Evolutionary conservation across 2,797 vertebrate species (phyloP).

Genomic region (Chiroxiphia lanceolata): DNA sequence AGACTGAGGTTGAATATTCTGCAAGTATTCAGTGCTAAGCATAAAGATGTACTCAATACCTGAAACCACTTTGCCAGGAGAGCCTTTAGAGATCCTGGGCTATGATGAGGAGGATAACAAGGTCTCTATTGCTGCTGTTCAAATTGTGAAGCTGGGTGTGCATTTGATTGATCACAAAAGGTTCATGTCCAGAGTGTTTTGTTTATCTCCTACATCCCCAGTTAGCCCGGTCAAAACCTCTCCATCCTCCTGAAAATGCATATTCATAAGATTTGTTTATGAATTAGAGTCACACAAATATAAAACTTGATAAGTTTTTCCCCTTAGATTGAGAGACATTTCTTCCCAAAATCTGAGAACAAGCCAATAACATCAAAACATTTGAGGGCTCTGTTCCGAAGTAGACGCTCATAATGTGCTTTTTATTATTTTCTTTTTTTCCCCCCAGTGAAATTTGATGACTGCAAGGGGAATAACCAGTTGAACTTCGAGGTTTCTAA

Average conservation of each 20-base stretch:
- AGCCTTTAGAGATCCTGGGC: not conserved
- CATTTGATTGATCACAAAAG: not conserved
- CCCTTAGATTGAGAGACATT: not conserved
- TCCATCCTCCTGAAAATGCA: not conserved
- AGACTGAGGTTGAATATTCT: not conserved
- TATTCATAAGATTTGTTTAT: not conserved
- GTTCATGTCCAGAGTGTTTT: not conserved
- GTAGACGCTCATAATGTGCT: not conserved
- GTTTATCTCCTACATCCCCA: not conserved
- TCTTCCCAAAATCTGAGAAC: not conserved
- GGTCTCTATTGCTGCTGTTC: not conserved
- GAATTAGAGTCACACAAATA: not conserved
- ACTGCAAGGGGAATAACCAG: conserved; percentile 88
- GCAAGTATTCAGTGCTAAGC: not conserved
- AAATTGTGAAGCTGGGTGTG: not conserved
- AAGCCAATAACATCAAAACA: not conserved
- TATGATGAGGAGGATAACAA: not conserved
- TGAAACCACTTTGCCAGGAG: not conserved
- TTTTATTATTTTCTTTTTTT: not conserved
- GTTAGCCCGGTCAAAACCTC: not conserved
- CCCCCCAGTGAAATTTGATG: conserved; percentile 87
- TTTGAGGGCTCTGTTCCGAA: not conserved
- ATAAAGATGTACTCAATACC: not conserved
- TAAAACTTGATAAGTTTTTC: not conserved
- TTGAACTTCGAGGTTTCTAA: conserved; percentile 89